Percentiles rank a stretch among this genome's conserved stretches.
Evolutionary conservation across 2,888 invertebrate genomes (phyloP).

Genomic region (Drymonia ruficornis): DNA sequence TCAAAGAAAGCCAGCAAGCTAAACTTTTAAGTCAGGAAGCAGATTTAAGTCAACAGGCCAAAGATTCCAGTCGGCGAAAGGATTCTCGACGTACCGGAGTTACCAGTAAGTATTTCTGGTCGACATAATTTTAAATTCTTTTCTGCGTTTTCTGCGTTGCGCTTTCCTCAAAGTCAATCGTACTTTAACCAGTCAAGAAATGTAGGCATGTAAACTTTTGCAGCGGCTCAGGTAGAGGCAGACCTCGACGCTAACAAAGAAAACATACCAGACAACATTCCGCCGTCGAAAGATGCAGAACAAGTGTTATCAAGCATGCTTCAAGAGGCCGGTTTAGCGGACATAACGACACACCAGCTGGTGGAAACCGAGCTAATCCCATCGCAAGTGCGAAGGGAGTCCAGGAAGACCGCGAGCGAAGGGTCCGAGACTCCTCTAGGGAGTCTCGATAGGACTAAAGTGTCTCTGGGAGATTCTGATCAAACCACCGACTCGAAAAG

Average conservation of each 20-base stretch:
- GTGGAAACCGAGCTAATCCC: slow-evolving; percentile 14
- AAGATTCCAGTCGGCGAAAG: not conserved
- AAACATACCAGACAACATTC: slow-evolving; percentile 52
- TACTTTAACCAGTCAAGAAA: no score
- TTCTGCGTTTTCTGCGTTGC: no score
- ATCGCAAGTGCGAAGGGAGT: slow-evolving; percentile 15
- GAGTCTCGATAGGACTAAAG: slow-evolving; percentile 72
- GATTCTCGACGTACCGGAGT: slow-evolving; percentile 29
- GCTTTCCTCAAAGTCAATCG: no score
- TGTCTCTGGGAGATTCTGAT: slow-evolving; percentile 72
- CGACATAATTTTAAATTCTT: no score
- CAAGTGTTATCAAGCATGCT: slow-evolving; percentile 51
- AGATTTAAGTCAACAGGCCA: no score
- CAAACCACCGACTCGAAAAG: slow-evolving; percentile 63
- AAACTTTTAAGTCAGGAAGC: slow-evolving; percentile 6
- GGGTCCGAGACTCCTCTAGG: slow-evolving; percentile 67
- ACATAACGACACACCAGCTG: slow-evolving; percentile 31
- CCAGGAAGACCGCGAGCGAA: slow-evolving; percentile 40
- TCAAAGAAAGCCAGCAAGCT: slow-evolving; percentile 42
- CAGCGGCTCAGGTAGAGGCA: not conserved
- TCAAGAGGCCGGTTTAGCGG: slow-evolving; percentile 60
- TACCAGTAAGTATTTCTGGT: slow-evolving; percentile 25
- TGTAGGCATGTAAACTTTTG: no score
- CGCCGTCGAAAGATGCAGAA: slow-evolving; percentile 30
- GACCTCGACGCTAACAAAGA: slow-evolving; percentile 56